Percentiles rank a stretch among this genome's conserved stretches.
Evolutionary conservation across 1,140 invertebrate species (phyloP).

Genomic region (Zaprionus inermis): DNA sequence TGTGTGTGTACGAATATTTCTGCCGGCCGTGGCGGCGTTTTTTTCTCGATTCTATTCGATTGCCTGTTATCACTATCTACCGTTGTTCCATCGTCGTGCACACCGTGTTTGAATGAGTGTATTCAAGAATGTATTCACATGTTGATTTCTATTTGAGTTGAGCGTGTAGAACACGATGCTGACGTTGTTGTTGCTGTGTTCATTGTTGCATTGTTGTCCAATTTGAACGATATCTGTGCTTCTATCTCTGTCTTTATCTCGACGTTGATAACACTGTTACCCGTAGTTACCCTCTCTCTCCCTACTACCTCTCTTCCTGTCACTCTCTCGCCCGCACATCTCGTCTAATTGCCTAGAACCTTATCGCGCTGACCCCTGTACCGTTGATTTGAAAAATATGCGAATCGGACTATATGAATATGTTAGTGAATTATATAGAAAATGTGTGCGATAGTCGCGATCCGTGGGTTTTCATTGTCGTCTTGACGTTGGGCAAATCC

Average conservation of each 20-base stretch:
- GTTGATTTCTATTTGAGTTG: constrained; percentile 9
- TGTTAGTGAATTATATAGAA: not conserved
- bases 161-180: constrained; percentile 37
- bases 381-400: constrained; percentile 22
- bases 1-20: not conserved
- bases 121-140: constrained; percentile 1
- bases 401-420: not conserved
- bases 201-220: constrained; percentile 66
- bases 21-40: not conserved
- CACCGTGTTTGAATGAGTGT: constrained; percentile 34
- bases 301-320: constrained; percentile 13
- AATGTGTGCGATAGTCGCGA: constrained; percentile 25
- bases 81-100: constrained; percentile 47
- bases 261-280: constrained; percentile 43
- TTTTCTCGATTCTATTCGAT: constrained; percentile 14
- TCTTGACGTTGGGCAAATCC: constrained; percentile 20
- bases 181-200: constrained; percentile 19
- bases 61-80: constrained; percentile 53
- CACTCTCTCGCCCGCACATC: not conserved
- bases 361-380: constrained; percentile 31
- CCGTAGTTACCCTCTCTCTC: constrained; percentile 12
- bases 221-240: constrained; percentile 45
- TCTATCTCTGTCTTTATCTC: constrained; percentile 48
- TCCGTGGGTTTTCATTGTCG: constrained; percentile 21
- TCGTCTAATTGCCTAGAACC: constrained; percentile 6